Conservation (phyloP, 2,113 vertebrate genomes). For the Castor canadensis region DNA sequence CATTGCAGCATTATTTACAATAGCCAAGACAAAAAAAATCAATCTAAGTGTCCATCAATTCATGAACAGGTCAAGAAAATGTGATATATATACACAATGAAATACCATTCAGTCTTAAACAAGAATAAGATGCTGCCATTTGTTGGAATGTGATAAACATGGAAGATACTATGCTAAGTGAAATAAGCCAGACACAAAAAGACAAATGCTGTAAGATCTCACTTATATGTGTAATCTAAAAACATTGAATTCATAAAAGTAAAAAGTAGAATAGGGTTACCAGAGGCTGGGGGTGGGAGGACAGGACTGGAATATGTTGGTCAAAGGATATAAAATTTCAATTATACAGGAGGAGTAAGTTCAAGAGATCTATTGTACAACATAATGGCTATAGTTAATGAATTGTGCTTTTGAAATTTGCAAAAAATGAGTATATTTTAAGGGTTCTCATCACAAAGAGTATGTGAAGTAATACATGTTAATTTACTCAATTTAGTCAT, state of each 20-base stretch:
- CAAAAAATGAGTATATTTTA: not conserved
- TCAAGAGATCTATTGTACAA: too few relatives aligned
- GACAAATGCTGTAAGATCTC: not conserved
- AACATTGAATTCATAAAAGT: not conserved
- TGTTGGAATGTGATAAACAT: not conserved
- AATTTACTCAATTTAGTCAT: not conserved
- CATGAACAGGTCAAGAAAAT: not conserved
- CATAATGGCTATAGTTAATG: not conserved
- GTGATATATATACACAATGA: not conserved
- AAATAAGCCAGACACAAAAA: not conserved
- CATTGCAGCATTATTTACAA: not conserved
- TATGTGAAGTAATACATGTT: not conserved
- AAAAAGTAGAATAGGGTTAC: not conserved
- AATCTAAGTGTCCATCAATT: not conserved
- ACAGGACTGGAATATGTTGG: not conserved
- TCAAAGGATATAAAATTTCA: not conserved
- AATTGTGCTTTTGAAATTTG: not conserved
- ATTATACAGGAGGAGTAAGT: not conserved
- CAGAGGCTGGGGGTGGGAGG: too few relatives aligned
- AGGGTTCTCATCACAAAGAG: not conserved
- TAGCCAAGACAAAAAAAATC: not conserved
- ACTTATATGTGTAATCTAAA: too few relatives aligned
- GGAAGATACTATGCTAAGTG: not conserved
- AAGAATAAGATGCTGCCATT: not conserved
- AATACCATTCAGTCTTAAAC: not conserved